These are phyloP conservation scores for Nephrocerus scutellatus DNA, from an alignment of 2,888 invertebrate species.

Conservation along the genomic window DNA sequence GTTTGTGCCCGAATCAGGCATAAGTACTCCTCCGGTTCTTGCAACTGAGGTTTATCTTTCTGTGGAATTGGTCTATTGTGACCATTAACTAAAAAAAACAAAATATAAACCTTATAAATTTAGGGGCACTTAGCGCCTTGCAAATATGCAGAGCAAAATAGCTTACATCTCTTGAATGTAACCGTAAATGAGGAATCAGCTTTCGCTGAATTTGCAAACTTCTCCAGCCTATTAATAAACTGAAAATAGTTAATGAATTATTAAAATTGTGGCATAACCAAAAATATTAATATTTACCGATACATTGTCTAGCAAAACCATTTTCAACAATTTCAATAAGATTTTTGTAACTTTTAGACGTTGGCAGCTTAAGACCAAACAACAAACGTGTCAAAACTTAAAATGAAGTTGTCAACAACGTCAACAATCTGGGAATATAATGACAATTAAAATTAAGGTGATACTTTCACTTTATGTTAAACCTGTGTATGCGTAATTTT, in stretches of 20 bases:
- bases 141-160: constrained; percentile 9
- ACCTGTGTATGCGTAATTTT: no score
- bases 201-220: constrained; percentile 77
- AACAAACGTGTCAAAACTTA: no score
- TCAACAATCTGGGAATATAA: no score
- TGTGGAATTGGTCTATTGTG: constrained; percentile 67
- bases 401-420: no score
- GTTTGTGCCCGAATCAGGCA: constrained; percentile 81
- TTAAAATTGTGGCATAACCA: constrained; percentile 3
- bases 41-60: constrained; percentile 57
- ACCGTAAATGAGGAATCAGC: constrained; percentile 71
- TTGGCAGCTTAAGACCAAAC: no score
- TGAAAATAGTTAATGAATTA: constrained; percentile 22
- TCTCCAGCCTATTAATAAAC: constrained; percentile 43
- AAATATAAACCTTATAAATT: constrained; percentile 3
- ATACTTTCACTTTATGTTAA: no score
- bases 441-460: no score
- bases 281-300: constrained; percentile 34
- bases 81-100: constrained; percentile 63
- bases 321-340: no score
- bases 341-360: no score
- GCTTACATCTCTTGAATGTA: constrained; percentile 91
- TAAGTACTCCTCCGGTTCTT: constrained; percentile 60
- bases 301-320: constrained; percentile 47
- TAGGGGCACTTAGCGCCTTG: not conserved